Percentiles rank a stretch among this genome's conserved stretches.
phyloP scores from a whole-genome alignment of 2,888 invertebrate species.

The Drosophila quasianomalipes region DNA sequence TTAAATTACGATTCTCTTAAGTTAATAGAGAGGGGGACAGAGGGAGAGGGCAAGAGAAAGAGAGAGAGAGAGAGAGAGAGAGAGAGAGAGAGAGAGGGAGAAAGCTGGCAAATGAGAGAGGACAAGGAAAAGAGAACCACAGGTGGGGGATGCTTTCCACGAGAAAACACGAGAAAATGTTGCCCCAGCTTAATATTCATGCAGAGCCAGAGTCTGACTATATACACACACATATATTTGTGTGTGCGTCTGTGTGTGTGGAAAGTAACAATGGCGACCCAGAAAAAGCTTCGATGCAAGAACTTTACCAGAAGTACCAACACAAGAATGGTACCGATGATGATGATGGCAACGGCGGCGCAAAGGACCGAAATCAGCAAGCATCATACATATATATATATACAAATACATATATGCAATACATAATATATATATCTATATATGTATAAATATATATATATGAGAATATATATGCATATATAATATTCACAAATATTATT shows the following conservation, averaged over 20 bases:
- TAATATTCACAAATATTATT: not conserved
- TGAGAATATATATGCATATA: not conserved
- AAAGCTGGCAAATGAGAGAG: not conserved
- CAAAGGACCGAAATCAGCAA: constrained; percentile 27
- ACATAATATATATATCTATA: not conserved
- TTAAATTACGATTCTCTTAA: not conserved
- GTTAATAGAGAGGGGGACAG: not conserved
- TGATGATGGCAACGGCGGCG: constrained; percentile 51
- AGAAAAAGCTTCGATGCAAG: constrained; percentile 67
- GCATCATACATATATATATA: not conserved
- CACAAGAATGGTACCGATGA: constrained; percentile 48
- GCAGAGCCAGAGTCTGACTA: not conserved
- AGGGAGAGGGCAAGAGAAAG: not conserved
- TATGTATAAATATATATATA: not conserved
- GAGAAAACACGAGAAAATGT: not conserved
- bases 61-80: not conserved
- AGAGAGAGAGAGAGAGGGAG: not conserved
- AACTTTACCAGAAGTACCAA: constrained; percentile 68
- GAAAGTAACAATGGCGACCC: constrained; percentile 43
- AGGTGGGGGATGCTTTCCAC: constrained; percentile 32
- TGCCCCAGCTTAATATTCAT: constrained; percentile 4
- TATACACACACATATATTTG: constrained; percentile 4
- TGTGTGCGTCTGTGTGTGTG: not conserved
- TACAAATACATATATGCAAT: not conserved
- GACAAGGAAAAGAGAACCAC: constrained; percentile 26